These are phyloP conservation scores for Aporophyla lueneburgensis DNA, from an alignment of 2,888 invertebrate genomes.

Conservation along the genomic window DNA sequence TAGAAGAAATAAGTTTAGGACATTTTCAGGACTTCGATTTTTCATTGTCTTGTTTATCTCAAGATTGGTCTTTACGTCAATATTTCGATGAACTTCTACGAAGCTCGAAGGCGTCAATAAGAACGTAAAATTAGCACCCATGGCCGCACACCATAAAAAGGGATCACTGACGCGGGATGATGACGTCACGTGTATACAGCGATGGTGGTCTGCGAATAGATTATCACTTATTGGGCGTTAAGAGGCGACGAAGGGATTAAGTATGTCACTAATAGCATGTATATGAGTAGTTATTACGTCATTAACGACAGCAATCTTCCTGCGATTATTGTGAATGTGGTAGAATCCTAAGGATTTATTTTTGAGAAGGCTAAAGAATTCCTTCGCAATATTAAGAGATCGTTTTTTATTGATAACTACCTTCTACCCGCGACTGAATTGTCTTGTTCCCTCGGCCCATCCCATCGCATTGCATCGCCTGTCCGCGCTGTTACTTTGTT, in stretches of 20 bases:
- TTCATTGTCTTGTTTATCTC: slow-evolving; percentile 1
- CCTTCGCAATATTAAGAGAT: background rate
- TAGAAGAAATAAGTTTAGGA: background rate
- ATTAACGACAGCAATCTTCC: background rate
- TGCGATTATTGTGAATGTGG: background rate
- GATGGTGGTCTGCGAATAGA: slow-evolving; percentile 50
- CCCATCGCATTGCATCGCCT: no score
- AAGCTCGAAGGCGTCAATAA: slow-evolving; percentile 44
- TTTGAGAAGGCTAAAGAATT: background rate
- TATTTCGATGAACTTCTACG: slow-evolving; percentile 18
- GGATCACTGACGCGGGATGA: slow-evolving; percentile 23
- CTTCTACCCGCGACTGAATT: no score
- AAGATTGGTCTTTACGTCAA: background rate
- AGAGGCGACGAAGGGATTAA: slow-evolving; percentile 19
- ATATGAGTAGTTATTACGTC: background rate
- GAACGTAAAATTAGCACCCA: slow-evolving; percentile 39
- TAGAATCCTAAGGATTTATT: background rate
- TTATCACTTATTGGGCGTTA: slow-evolving; percentile 16
- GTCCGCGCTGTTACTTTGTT: no score
- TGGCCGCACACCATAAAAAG: slow-evolving; percentile 26
- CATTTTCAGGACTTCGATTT: background rate
- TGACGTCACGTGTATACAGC: slow-evolving; percentile 40
- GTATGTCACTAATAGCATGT: slow-evolving; percentile 7
- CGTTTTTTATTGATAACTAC: background rate
- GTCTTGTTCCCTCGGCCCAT: no score